A percentile compares a stretch with the other conserved stretches of the same genome.
Conservation (phyloP, 2,113 vertebrate species). For the Butorides virescens region DNA sequence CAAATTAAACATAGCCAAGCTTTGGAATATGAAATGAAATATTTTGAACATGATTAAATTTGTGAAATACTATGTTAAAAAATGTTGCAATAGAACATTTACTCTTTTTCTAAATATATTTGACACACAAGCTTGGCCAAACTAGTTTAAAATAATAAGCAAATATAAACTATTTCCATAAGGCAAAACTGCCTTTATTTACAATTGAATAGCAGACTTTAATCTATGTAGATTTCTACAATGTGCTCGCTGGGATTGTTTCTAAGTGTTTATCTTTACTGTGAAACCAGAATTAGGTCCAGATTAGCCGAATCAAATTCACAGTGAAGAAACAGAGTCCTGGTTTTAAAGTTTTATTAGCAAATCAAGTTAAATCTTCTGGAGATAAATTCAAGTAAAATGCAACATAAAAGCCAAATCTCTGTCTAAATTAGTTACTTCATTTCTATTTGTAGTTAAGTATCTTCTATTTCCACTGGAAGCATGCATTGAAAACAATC, state of each 20-base stretch:
- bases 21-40: background rate
- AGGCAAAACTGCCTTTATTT: background rate
- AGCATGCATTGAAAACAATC: rapidly evolving
- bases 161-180: background rate
- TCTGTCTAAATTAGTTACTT: background rate
- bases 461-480: background rate
- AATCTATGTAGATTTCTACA: background rate
- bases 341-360: background rate
- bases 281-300: background rate
- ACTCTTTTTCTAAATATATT: background rate
- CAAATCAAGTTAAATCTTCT: background rate
- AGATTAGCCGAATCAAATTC: background rate
- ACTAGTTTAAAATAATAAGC: background rate
- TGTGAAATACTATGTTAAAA: background rate
- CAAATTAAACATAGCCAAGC: background rate
- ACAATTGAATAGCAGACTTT: background rate
- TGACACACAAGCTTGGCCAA: background rate
- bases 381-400: background rate
- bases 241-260: background rate
- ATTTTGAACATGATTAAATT: background rate
- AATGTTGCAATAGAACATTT: background rate
- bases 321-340: background rate
- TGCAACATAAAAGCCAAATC: background rate
- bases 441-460: background rate
- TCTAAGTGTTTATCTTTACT: background rate